A percentile compares a stretch with the other conserved stretches of the same genome.
Evolutionary conservation across 1,140 invertebrate genomes (phyloP).

Genomic region (Colletes gigas): DNA sequence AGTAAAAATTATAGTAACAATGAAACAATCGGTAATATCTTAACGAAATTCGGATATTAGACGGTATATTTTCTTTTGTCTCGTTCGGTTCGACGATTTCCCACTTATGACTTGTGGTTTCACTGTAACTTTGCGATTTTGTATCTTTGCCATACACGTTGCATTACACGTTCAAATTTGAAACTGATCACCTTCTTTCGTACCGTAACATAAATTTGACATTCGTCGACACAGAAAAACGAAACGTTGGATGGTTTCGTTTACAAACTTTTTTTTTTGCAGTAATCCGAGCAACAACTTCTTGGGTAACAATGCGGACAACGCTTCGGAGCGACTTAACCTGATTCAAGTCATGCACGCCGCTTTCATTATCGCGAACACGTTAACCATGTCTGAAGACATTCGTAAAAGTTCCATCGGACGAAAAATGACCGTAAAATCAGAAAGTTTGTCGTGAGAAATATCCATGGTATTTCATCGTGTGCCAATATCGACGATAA

Average conservation of each 20-base stretch:
- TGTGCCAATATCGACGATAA: slow-evolving; percentile 22
- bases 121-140: background rate
- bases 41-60: background rate
- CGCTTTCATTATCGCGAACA: slow-evolving; percentile 8
- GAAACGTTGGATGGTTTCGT: background rate
- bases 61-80: background rate
- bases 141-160: background rate
- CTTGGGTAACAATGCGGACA: background rate
- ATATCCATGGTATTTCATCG: slow-evolving; percentile 42
- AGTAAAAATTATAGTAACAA: slow-evolving; percentile 1
- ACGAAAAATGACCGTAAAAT: slow-evolving; percentile 7
- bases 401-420: slow-evolving; percentile 8
- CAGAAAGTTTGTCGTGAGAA: slow-evolving; percentile 5
- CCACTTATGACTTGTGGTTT: background rate
- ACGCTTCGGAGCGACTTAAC: slow-evolving; percentile 30
- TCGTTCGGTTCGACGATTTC: background rate
- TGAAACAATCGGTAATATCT: slow-evolving; percentile 1
- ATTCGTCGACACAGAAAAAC: background rate
- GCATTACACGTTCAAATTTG: background rate
- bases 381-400: slow-evolving; percentile 3
- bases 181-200: background rate
- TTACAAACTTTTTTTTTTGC: background rate
- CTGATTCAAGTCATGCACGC: slow-evolving; percentile 31
- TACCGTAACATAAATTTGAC: background rate
- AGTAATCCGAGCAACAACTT: slow-evolving; percentile 14